phyloP scores from a whole-genome alignment of 1,140 invertebrate genomes.

The Druon quercuslanigerum region DNA sequence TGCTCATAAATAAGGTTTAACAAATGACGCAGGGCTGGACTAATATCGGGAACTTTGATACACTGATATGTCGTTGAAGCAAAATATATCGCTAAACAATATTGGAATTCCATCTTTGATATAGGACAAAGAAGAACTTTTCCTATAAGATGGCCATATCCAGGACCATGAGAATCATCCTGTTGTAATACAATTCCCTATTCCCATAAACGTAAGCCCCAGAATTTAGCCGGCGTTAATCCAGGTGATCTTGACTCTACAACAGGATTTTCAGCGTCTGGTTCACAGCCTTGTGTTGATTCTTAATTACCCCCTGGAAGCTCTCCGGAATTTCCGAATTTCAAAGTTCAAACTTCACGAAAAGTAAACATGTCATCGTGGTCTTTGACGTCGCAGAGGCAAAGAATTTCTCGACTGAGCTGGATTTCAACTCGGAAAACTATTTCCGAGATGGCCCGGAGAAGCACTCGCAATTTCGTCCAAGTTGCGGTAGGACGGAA shows the following conservation, averaged over 20 bases:
- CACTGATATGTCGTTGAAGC: conserved; percentile 14
- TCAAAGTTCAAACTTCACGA: neutral
- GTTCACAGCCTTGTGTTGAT: neutral
- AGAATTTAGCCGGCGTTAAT: neutral
- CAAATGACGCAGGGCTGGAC: neutral
- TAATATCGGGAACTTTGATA: neutral
- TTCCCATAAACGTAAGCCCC: too few relatives aligned
- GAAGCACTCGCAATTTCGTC: too few relatives aligned
- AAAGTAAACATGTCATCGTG: neutral
- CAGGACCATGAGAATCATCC: neutral
- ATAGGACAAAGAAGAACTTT: conserved; percentile 1
- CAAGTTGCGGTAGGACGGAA: neutral
- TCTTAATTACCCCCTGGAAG: neutral
- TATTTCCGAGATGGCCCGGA: too few relatives aligned
- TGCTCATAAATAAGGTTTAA: conserved; percentile 21
- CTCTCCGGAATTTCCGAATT: neutral
- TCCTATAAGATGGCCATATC: conserved; percentile 7
- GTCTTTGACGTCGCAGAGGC: too few relatives aligned
- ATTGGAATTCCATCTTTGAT: conserved; percentile 17
- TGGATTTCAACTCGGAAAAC: too few relatives aligned
- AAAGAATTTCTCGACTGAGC: too few relatives aligned
- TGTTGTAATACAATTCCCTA: too few relatives aligned
- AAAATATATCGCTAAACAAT: conserved; percentile 17
- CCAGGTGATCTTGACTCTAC: neutral
- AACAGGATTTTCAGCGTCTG: neutral